Evolutionary conservation across 2,797 vertebrate species (phyloP), one percentile per base, ranked within the genome.

Genomic region (Hypotaenidia okinawae): DNA sequence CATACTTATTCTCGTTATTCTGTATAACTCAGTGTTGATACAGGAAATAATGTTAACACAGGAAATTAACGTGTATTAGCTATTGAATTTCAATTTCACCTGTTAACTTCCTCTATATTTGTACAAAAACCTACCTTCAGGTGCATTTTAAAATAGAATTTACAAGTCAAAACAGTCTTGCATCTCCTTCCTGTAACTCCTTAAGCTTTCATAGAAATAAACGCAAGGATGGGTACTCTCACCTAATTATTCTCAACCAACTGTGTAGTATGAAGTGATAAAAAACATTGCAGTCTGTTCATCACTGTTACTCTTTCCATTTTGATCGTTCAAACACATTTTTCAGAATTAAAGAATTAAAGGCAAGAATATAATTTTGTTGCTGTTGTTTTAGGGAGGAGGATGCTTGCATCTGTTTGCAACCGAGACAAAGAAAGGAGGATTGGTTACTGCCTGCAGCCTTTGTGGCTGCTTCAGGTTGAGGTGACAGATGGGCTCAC

Each of bases 61-160:
- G 89, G 93, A 96, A 96, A 96, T 96, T 67, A 87, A 43, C 23
- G 37, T 72, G 64, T n/a, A 32, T 91, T 88, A 94, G 87, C 62
- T 93, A 62, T 45, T 95, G 94, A 94, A 95, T 95, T 94, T 94
- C 82, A 94, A 94, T 94, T 91, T 95, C 30, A 58, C 25, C 51
- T 33, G 24, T 76, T 95, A 80, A 81, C 69, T 95, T 94, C 93
- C 90, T 93, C 62, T 84, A 14, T 7, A 80, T 69, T 72, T 59
- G 33, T 91, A 87, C 43, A 86, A 86, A 88, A 41, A 83, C 49
- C 33, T 43, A 80, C 52, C 18, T 41, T 87, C 87, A 90, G 22
- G 16, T 55, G 47, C 58, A 66, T 84, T 94, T 90, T 41, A 66
- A 88, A 93, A 84, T 19, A 72, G 68, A 89, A 75, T 89, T 87